phyloP scores from a whole-genome alignment of 2,797 vertebrate species.

The Phalanger gymnotis region DNA sequence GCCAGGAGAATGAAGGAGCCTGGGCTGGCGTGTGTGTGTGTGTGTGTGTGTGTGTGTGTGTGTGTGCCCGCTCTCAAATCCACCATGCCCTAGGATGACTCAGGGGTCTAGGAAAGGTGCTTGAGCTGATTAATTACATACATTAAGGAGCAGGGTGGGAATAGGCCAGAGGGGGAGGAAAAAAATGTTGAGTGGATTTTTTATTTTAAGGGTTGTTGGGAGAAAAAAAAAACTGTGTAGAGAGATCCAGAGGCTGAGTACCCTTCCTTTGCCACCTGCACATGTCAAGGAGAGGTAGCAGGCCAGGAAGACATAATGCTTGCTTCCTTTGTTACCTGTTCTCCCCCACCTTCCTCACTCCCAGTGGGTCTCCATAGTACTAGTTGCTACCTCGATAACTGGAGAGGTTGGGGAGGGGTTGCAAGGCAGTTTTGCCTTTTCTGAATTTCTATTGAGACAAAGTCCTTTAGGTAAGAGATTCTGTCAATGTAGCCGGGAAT shows the following conservation, averaged over 20 bases:
- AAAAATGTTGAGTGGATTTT: neutral
- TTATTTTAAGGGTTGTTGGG: neutral
- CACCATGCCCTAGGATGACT: constrained; percentile 61
- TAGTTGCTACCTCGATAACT: neutral
- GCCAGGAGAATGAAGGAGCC: neutral
- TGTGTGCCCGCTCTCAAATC: constrained; percentile 44
- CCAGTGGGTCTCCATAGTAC: neutral
- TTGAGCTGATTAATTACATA: constrained; percentile 55
- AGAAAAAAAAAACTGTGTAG: neutral
- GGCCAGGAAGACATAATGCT: neutral
- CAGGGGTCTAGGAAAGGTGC: constrained; percentile 56
- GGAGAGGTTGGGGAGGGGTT: neutral
- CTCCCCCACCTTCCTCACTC: neutral
- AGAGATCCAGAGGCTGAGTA: neutral
- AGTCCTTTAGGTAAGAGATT: neutral
- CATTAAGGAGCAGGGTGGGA: neutral
- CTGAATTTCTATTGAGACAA: neutral
- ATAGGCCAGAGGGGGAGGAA: neutral
- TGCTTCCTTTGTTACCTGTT: neutral
- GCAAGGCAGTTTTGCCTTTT: neutral
- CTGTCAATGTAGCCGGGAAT: neutral
- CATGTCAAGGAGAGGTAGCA: neutral
- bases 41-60: neutral
- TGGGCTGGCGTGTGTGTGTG: neutral
- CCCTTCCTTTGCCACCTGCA: neutral